phyloP scores from a whole-genome alignment of 2,797 vertebrate genomes.

The Parauchenoglanis ngamensis region DNA sequence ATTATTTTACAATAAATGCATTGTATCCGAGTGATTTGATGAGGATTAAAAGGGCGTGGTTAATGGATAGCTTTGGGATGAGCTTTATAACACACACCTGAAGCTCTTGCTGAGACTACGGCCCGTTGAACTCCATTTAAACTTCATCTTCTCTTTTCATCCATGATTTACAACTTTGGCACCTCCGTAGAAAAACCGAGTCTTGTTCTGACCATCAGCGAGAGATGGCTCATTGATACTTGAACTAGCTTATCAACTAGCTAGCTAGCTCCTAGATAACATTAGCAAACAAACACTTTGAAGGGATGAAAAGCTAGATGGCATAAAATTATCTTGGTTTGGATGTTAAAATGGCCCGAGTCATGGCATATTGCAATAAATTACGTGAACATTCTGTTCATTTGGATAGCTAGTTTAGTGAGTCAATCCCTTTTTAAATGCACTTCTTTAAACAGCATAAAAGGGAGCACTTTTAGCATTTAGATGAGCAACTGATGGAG shows the following conservation, averaged over 20 bases:
- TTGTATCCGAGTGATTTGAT: not conserved
- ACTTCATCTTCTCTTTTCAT: not conserved
- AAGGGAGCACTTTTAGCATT: no score
- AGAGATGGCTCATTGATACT: not conserved
- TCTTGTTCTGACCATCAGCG: not conserved
- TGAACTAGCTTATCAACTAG: not conserved
- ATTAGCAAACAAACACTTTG: not conserved
- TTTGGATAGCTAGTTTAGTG: not conserved
- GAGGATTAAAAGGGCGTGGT: not conserved
- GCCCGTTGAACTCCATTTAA: not conserved
- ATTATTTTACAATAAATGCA: not conserved
- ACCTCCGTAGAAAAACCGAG: not conserved
- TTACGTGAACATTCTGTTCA: not conserved
- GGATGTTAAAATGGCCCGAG: not conserved
- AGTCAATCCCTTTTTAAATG: not conserved
- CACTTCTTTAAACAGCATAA: no score
- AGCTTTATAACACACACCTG: not conserved
- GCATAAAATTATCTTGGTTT: not conserved
- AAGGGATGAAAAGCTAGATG: not conserved
- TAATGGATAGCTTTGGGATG: not conserved
- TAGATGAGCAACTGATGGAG: not conserved
- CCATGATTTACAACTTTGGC: not conserved
- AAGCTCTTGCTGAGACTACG: not conserved
- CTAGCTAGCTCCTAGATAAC: not conserved
- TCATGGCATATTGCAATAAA: not conserved